Evolutionary conservation across 2,797 vertebrate species (phyloP), one percentile per base, ranked within the genome.

Genomic region (Lates japonicus): DNA sequence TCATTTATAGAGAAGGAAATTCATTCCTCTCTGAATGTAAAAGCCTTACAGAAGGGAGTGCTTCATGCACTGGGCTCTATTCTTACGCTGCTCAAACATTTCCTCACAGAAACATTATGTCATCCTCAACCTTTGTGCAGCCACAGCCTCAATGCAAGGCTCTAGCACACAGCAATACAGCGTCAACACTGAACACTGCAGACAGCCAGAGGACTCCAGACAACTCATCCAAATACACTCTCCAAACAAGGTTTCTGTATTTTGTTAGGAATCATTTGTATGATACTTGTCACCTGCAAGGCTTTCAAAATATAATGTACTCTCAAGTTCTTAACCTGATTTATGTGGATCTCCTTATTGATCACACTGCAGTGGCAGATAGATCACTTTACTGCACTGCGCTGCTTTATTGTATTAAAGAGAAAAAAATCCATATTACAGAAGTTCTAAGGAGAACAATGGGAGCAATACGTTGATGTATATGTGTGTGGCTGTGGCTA

Each of bases 271-370:
- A 60, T 78, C 70, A 20, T 71, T 83, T 80, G 63, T 70, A 79
- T 49, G 39, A 76, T 81, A 78, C 81, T 78, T 73, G 83, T 83
- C 69, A 79, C 73, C 68, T 65, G 59, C 22, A 22, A 59, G 75
- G 76, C 61, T 83, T 80, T 81, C 44, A 73, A 76, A 86, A 74
- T 57, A 78, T 54, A 59, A 37, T 57, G 54, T 65, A 9, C 68
- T 54, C 68, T 63, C 60, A 49, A 69, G 48, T 68, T 74, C 70
- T 76, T 76, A 59, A 64, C 44, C n/a, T 42, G 69, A 88, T 65
- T 76, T 44, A 65, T 84, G 69, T 31, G 70, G 39, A 64, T 72
- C 46, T 51, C 59, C 80, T 76, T 66, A 74, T 72, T 76, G 75
- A 71, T 59, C 6, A 1, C 49, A 66, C 64, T 35, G 48, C 29